These are phyloP conservation scores for Aphodius granarius DNA, from an alignment of 2,888 invertebrate genomes.

Conservation along the genomic window DNA sequence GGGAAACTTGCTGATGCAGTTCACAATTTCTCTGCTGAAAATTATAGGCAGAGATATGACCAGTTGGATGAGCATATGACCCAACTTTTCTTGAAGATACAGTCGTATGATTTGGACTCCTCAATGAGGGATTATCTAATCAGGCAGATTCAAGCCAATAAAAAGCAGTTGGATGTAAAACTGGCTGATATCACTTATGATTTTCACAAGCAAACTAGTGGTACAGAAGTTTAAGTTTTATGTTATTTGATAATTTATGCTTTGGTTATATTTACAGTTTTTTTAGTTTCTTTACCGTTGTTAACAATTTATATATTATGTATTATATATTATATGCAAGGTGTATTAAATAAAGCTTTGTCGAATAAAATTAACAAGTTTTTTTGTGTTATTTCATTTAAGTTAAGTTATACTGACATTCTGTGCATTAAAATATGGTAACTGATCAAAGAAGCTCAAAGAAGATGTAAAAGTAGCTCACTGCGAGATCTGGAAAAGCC, in stretches of 20 bases:
- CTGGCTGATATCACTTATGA: not conserved
- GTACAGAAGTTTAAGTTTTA: slow-evolving; percentile 20
- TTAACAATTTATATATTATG: not conserved
- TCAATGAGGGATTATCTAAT: slow-evolving; percentile 22
- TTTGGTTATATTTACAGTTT: not conserved
- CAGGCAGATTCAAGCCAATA: slow-evolving; percentile 18
- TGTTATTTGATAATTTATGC: not conserved
- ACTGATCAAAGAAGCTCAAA: too few species aligned
- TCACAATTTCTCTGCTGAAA: slow-evolving; percentile 6
- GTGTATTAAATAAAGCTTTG: not conserved
- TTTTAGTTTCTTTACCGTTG: too few species aligned
- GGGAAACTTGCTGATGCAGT: slow-evolving; percentile 15
- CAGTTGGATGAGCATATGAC: slow-evolving; percentile 18
- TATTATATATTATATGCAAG: not conserved
- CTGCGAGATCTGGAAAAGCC: too few species aligned
- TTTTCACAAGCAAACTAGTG: not conserved
- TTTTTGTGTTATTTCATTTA: too few species aligned
- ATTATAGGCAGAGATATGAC: slow-evolving; percentile 14
- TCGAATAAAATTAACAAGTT: too few species aligned
- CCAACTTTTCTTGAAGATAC: slow-evolving; percentile 17
- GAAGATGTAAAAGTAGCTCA: too few species aligned
- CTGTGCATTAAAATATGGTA: too few species aligned
- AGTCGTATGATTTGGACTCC: slow-evolving; percentile 12
- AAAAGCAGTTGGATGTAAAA: slow-evolving; percentile 16
- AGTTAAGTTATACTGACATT: too few species aligned